Percentiles rank a stretch among this genome's conserved stretches.
Evolutionary conservation across 1,140 invertebrate genomes (phyloP).

Genomic region (Chrysoperla carnea): DNA sequence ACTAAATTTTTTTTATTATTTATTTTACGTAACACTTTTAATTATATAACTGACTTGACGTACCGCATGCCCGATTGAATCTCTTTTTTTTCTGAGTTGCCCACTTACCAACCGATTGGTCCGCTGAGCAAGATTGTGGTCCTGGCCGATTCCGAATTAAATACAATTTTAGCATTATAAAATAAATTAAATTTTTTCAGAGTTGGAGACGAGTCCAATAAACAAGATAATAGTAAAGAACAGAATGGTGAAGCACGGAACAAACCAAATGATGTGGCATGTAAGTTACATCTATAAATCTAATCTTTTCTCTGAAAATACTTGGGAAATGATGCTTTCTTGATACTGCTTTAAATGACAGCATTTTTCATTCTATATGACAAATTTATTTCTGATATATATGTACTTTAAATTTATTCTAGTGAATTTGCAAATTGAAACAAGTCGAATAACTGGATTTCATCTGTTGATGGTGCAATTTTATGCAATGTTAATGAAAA

Average conservation of each 20-base stretch:
- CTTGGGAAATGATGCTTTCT: too few species aligned
- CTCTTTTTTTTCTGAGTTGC: too few species aligned
- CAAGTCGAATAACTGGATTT: conserved; percentile 15
- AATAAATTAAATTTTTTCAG: conserved; percentile 13
- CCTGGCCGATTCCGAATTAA: too few species aligned
- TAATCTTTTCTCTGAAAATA: too few species aligned
- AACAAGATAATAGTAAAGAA: background rate
- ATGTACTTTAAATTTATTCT: conserved; percentile 1
- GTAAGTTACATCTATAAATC: too few species aligned
- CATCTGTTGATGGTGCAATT: conserved; percentile 33
- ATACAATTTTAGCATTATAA: too few species aligned
- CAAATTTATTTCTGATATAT: background rate
- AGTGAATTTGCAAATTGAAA: conserved; percentile 7
- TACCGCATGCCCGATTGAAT: too few species aligned
- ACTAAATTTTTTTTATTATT: conserved; percentile 2
- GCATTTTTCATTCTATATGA: too few species aligned
- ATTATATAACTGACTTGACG: conserved; percentile 3
- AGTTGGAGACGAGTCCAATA: conserved; percentile 16
- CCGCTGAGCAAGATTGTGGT: too few species aligned
- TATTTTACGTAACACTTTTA: conserved; percentile 3
- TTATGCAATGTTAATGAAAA: conserved; percentile 41
- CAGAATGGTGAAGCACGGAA: background rate
- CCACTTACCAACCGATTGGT: too few species aligned
- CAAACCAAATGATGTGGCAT: background rate
- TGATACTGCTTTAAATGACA: too few species aligned